Base-by-base conservation (phyloP, 2,888 invertebrate species). In the Timema cristinae region DNA sequence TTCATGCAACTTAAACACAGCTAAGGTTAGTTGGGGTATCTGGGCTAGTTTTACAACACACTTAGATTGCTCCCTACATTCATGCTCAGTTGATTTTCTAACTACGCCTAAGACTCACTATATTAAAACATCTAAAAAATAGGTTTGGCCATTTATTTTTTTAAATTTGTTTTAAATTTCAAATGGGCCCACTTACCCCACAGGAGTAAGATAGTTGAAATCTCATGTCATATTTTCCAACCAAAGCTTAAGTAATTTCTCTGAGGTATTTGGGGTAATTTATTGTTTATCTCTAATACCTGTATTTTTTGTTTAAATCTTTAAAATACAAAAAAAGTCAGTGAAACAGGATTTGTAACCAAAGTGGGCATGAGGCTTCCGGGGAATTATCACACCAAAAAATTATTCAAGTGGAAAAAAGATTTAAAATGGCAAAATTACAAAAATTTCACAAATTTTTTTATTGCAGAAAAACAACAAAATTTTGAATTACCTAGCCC, bases 1-100 rank as follows among this genome's bases (percentile, higher is more conserved):
- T 32, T 32, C 32, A 32, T 32, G 32, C 4, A 32, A 32, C 32
- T 32, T 32, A 32, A 32, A 32, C 4, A 32, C 32, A 32, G n/a
- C 32, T 59, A 59, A 59, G 15, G 59, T n/a, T 13, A 59, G 13
- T n/a, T 59, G 59, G 59, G 59, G 9, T 59, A 59, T 59, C 6
- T 59, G 15, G 59, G 15, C 59, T 59, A 59, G 5, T 11, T 59
- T 59, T 59, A 59, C 9, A 59, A 59, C 32, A 6, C 56, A 9
- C 6, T 6, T 56, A 9, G 16, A 56, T 16, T 2, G 1, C 56
- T n/a, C 56, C 56, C 16, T 56, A 56, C n/a, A 56, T 6, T 9
- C 7, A 56, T 13, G 4, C 7, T 56, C 16, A 9, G 2, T 56
- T 56, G n/a, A 6, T 2, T 56, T 13, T 56, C 16, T 56, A 56